Conservation (phyloP, 2,113 vertebrate genomes). For the Elaphurus davidianus region DNA sequence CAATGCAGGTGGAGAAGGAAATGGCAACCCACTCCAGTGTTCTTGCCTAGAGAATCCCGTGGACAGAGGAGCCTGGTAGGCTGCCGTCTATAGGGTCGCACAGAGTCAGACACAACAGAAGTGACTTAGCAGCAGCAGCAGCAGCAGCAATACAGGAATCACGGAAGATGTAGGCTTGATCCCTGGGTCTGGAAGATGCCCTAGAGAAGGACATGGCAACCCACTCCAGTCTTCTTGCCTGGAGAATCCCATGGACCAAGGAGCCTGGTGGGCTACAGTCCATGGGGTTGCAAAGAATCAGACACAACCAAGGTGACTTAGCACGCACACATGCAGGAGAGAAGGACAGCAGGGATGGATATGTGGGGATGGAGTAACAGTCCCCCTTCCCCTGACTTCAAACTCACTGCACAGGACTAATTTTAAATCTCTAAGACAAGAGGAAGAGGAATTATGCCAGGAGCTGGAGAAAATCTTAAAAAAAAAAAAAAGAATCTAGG, state of each 20-base stretch:
- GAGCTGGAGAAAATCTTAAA: background rate
- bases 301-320: background rate
- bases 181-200: background rate
- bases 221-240: too few species aligned
- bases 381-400: background rate
- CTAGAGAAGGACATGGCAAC: background rate
- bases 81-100: background rate
- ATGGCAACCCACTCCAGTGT: background rate
- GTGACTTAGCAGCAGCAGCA: background rate
- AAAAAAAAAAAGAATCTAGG: background rate
- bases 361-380: background rate
- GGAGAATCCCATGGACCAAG: background rate
- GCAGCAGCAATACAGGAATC: background rate
- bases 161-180: background rate
- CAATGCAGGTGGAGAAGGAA: background rate
- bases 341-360: background rate
- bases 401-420: background rate
- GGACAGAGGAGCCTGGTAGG: background rate
- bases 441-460: background rate
- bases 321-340: accelerated
- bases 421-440: background rate
- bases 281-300: background rate
- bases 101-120: accelerated
- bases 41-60: background rate
- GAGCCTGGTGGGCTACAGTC: background rate